phyloP scores from a whole-genome alignment of 64 coral and sea anemone species.

The Montipora efflorescens region DNA sequence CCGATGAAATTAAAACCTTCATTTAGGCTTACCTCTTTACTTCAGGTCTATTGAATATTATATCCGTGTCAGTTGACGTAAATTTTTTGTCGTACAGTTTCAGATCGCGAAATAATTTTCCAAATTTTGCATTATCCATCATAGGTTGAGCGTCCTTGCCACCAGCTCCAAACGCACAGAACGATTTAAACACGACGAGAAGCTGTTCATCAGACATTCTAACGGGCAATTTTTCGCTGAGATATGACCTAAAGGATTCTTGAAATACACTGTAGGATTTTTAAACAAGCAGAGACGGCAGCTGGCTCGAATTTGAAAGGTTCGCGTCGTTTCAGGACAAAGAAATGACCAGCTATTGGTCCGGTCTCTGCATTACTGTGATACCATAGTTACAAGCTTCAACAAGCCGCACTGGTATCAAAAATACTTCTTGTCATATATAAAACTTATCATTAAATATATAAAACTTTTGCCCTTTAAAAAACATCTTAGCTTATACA shows the following conservation, averaged over 20 bases:
- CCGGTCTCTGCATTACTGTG: constrained; percentile 3
- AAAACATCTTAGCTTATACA: neutral
- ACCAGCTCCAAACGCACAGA: constrained; percentile 94
- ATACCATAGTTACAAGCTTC: constrained; percentile 27
- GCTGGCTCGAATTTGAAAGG: neutral
- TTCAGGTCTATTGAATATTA: constrained; percentile 93
- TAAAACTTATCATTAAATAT: neutral
- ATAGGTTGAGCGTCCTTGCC: constrained; percentile 12
- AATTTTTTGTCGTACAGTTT: constrained; percentile 89
- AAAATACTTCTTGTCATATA: neutral
- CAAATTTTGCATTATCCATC: constrained; percentile 97
- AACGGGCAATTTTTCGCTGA: neutral
- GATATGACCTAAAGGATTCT: neutral
- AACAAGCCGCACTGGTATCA: neutral
- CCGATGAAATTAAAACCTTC: neutral
- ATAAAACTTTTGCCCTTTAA: no score
- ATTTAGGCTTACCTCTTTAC: constrained; percentile 78
- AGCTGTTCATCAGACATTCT: constrained; percentile 81
- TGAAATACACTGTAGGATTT: neutral
- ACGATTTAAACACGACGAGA: constrained; percentile 68
- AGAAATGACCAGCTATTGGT: constrained; percentile 23
- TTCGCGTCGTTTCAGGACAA: neutral
- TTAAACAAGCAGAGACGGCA: neutral
- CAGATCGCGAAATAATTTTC: constrained; percentile 85
- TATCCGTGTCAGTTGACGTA: constrained; percentile 87